phyloP scores from a whole-genome alignment of 1,140 invertebrate species.

The Drosophila ercepeae region DNA sequence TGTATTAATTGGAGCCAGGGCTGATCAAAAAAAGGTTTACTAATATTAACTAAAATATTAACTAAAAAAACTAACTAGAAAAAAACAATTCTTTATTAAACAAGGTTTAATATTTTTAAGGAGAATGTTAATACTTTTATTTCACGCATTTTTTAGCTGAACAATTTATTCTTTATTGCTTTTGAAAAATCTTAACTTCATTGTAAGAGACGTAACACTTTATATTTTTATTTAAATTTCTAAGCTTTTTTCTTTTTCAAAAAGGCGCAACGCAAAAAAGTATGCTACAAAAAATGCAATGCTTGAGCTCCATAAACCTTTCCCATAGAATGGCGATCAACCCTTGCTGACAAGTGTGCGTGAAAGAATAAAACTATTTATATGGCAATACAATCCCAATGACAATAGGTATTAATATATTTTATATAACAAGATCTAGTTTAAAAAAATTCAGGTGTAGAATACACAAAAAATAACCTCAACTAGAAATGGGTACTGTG shows the following conservation, averaged over 20 bases:
- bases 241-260: too few relatives aligned
- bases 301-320: not conserved
- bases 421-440: slow-evolving; percentile 30
- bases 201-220: too few relatives aligned
- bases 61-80: too few relatives aligned
- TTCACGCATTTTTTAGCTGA: too few relatives aligned
- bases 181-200: too few relatives aligned
- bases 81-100: not conserved
- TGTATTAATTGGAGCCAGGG: not conserved
- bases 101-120: not conserved
- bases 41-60: not conserved
- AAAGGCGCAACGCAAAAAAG: not conserved
- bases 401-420: slow-evolving; percentile 7
- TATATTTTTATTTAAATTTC: too few relatives aligned
- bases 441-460: slow-evolving; percentile 29
- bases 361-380: slow-evolving; percentile 6
- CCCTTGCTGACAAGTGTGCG: slow-evolving; percentile 36
- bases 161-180: too few relatives aligned
- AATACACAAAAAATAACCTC: slow-evolving; percentile 57
- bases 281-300: not conserved
- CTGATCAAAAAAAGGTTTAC: slow-evolving; percentile 8
- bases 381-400: slow-evolving; percentile 23
- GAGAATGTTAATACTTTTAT: too few relatives aligned
- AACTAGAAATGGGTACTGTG: slow-evolving; percentile 33
- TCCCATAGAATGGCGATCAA: slow-evolving; percentile 25